Base-by-base conservation (phyloP, 2,797 vertebrate species). In the Danio choprae region DNA sequence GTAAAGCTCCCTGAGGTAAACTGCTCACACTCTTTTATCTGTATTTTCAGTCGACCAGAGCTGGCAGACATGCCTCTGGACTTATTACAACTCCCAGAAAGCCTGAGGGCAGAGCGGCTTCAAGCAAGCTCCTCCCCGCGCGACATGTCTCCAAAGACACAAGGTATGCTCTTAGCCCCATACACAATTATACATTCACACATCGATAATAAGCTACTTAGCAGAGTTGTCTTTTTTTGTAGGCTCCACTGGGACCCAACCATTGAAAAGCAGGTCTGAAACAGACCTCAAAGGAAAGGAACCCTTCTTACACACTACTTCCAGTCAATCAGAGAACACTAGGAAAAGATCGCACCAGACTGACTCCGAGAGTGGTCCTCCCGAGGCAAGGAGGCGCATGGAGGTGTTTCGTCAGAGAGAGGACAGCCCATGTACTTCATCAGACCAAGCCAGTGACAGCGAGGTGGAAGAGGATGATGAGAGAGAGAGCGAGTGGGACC, bases 1-100 rank as follows among this genome's bases (percentile, higher is more conserved):
- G 48, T 55, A 60, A 83, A 75, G 67, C 40, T 65, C 60, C 18
- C 51, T 15, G 38, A 63, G 12, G 74, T 58, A 51, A n/a, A 55
- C 22, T 43, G 12, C 68, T 69, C 38, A 55, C 48, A 50, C 59
- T 58, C 16, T 81, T 18, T 72, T 55, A 18, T 79, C 73, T 71
- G 43, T 29, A 67, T 20, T 81, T 60, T 71, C 88, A 97, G 96
- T 91, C 95, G 93, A 74, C 93, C 93, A 0, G 96, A 97, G 88
- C 77, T 93, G 40, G 87, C 93, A 36, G 95, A 95, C 81, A 94
- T 90, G 1, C 94, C 94, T 36, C 88, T 97, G 90, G 96, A 97
- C 60, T 81, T 96, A 72, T 93, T 94, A 85, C 96, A 97, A 89
- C 91, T 97, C 15, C 95, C 95, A 0, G 94, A 95, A 86, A 90